These are phyloP conservation scores for Stenotaenia linearis DNA, from an alignment of 2,888 invertebrate genomes.

Conservation along the genomic window DNA sequence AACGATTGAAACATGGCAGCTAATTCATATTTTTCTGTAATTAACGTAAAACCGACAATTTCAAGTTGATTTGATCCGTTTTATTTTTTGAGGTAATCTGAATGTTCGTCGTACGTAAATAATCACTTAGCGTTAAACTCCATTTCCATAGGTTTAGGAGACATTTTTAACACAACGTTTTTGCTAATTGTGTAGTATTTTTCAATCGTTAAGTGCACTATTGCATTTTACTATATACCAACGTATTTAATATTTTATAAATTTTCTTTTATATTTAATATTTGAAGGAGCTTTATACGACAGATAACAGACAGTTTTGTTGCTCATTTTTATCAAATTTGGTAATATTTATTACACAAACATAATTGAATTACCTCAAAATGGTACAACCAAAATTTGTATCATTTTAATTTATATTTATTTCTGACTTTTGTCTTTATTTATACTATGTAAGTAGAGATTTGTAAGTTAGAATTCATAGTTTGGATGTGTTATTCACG, in stretches of 20 bases:
- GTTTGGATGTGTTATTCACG: neutral
- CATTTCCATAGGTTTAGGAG: neutral
- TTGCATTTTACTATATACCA: neutral
- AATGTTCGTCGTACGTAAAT: neutral
- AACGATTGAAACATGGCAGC: neutral
- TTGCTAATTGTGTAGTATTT: neutral
- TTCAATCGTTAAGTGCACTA: neutral
- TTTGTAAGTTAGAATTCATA: neutral
- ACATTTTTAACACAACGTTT: neutral
- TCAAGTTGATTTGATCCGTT: too few relatives aligned
- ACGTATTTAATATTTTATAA: neutral
- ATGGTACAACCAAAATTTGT: neutral
- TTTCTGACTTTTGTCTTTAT: neutral
- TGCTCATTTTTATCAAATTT: neutral
- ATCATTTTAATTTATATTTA: neutral
- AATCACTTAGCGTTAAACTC: too few relatives aligned
- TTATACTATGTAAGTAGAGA: neutral
- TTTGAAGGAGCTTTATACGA: neutral
- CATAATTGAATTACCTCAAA: neutral
- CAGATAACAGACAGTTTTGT: neutral
- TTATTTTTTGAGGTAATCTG: neutral
- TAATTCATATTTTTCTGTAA: neutral
- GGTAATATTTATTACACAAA: neutral
- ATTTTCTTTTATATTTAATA: neutral
- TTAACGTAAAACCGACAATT: too few relatives aligned